phyloP scores from a whole-genome alignment of 2,888 invertebrate genomes.

The Acrobasis consociella region DNA sequence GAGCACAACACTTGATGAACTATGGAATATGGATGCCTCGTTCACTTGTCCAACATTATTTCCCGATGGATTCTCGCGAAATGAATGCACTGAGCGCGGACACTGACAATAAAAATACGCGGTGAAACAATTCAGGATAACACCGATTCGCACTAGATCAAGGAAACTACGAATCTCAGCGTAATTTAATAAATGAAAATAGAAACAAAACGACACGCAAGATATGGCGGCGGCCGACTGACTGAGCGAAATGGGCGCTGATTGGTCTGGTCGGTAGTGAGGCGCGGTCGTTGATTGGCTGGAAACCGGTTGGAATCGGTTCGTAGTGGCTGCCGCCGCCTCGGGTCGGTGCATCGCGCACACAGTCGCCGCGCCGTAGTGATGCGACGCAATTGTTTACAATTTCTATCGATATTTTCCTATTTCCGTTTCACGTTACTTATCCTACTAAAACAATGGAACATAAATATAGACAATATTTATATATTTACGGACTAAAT shows the following conservation, averaged over 20 bases:
- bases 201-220: constrained; percentile 53
- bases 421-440: not conserved
- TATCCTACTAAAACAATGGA: not conserved
- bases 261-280: constrained; percentile 75
- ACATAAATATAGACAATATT: too few relatives aligned
- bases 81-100: constrained; percentile 14
- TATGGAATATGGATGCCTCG: constrained; percentile 29
- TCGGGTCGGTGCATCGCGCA: constrained; percentile 65
- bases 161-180: constrained; percentile 41
- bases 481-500: constrained; percentile 5
- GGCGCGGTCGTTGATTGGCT: constrained; percentile 68
- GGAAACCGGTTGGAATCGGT: constrained; percentile 74
- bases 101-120: constrained; percentile 6
- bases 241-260: constrained; percentile 67
- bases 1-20: constrained; percentile 41
- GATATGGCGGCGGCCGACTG: constrained; percentile 52
- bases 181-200: constrained; percentile 47
- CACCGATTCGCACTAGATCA: constrained; percentile 44
- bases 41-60: constrained; percentile 80
- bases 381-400: constrained; percentile 48
- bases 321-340: constrained; percentile 70
- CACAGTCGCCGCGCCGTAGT: constrained; percentile 52
- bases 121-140: constrained; percentile 40
- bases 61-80: constrained; percentile 28
- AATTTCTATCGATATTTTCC: constrained; percentile 34